Base-by-base conservation (phyloP, 2,888 invertebrate species). In the Brachynemurus nebulosus region DNA sequence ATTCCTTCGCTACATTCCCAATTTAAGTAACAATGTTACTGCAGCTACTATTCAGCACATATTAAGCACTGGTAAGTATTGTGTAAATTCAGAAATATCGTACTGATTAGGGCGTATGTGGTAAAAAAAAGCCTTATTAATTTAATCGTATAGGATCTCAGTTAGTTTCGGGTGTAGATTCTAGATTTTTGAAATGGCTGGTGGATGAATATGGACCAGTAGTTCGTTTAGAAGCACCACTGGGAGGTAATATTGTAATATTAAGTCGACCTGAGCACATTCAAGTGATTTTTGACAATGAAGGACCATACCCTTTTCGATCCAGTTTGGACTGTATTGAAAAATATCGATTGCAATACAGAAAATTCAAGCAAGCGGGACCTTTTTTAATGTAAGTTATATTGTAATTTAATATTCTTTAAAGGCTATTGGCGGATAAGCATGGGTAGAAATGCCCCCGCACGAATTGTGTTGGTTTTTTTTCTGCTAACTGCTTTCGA, bases 201-300 rank as follows among this genome's bases (percentile, higher is more conserved):
- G 64, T 70, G 48, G 61, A 69, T 41, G 62, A 65, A 48, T 79
- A 80, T 50, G 80, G 80, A 1, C 77, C 79, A 1, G 70, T 80
- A 2, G 78, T 79, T 7, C 69, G 78, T 41, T 67, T 79, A 40
- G 70, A 76, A 17, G 78, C 77, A 19, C 77, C 78, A 0, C 65
- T 80, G 35, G 74, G 76, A 1, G 69, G 71, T 2, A 74, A 79
- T 50, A 71, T 80, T 16, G 74, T 80, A 3, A 64, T 80, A 47
- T 61, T 79, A 38, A 74, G 69, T 55, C 70, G 76, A 42, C 78
- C 79, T 0, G 78, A 78, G 45, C 76, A 79, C 52, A 74, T 76
- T 34, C 69, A 71, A 47, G 69, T 73, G 49, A 72, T 79, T 2
- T 75, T 75, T 50, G 62, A 68, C 2, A 70, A 71, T 58, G 79